Percentiles rank a stretch among this genome's conserved stretches.
phyloP scores from a whole-genome alignment of 2,113 vertebrate species.

The Amblyopsis rosae region DNA sequence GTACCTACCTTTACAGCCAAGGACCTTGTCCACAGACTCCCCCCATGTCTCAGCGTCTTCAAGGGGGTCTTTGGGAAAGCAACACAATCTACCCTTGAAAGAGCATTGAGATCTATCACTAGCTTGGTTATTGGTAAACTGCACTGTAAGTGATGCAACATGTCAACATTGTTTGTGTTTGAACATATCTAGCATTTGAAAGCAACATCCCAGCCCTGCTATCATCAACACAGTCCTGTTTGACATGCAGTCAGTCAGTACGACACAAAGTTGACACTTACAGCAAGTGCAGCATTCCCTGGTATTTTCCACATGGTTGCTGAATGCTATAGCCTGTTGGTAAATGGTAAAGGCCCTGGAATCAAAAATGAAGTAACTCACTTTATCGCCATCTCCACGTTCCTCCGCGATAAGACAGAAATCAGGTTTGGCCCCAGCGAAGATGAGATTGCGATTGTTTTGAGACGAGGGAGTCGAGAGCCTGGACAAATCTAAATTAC shows the following conservation, averaged over 20 bases:
- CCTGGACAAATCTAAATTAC: constrained; percentile 67
- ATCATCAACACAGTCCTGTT: neutral
- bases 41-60: constrained; percentile 81
- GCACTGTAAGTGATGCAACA: neutral
- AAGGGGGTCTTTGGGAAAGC: constrained; percentile 85
- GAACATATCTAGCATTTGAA: constrained; percentile 8
- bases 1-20: constrained; percentile 88
- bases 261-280: constrained; percentile 57
- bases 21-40: constrained; percentile 89
- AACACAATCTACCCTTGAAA: constrained; percentile 93
- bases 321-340: constrained; percentile 46
- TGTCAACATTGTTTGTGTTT: neutral
- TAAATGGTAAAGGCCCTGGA: constrained; percentile 56
- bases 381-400: constrained; percentile 80
- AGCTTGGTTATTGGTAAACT: constrained; percentile 41
- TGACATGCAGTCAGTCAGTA: neutral
- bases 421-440: constrained; percentile 63
- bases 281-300: constrained; percentile 55
- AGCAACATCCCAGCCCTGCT: constrained; percentile 2
- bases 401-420: constrained; percentile 57
- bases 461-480: constrained; percentile 62
- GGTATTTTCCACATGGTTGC: constrained; percentile 71
- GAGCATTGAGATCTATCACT: constrained; percentile 84
- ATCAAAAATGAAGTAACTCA: constrained; percentile 74
- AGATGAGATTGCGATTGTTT: constrained; percentile 66